Evolutionary conservation across 1,140 invertebrate genomes (phyloP).

Genomic region (Hyphantria cunea): DNA sequence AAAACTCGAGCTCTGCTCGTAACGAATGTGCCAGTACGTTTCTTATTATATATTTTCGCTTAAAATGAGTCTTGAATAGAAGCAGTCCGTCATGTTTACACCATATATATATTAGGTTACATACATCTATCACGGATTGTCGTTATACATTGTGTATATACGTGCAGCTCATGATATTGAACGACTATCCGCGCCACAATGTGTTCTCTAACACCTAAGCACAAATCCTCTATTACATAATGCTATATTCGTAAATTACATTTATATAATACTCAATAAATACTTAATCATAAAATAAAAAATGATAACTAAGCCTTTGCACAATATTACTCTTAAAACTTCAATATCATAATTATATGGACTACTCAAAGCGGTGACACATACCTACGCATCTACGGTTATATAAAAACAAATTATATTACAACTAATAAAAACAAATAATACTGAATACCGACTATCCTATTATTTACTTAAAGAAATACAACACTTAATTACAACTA

Average conservation of each 20-base stretch:
- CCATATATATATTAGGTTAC: neutral
- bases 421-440: constrained; percentile 10
- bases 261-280: constrained; percentile 12
- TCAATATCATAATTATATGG: constrained; percentile 11
- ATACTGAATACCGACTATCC: constrained; percentile 21
- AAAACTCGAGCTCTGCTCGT: neutral
- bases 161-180: neutral
- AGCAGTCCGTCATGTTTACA: constrained; percentile 7
- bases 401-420: constrained; percentile 19
- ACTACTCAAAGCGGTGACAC: constrained; percentile 29
- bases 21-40: no score
- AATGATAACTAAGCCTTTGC: constrained; percentile 13
- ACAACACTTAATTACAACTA: constrained; percentile 7
- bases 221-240: constrained; percentile 13
- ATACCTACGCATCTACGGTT: constrained; percentile 5
- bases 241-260: constrained; percentile 15
- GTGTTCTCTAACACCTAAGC: constrained; percentile 10
- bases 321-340: constrained; percentile 8
- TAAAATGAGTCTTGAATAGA: constrained; percentile 6
- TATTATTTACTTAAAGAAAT: constrained; percentile 3
- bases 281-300: constrained; percentile 9
- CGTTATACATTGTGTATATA: neutral
- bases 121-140: constrained; percentile 9
- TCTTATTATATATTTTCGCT: neutral
- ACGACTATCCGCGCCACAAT: constrained; percentile 4